Evolutionary conservation across 2,113 vertebrate species (phyloP), one percentile per base, ranked within the genome.

Genomic region (Eurystomus gularis): DNA sequence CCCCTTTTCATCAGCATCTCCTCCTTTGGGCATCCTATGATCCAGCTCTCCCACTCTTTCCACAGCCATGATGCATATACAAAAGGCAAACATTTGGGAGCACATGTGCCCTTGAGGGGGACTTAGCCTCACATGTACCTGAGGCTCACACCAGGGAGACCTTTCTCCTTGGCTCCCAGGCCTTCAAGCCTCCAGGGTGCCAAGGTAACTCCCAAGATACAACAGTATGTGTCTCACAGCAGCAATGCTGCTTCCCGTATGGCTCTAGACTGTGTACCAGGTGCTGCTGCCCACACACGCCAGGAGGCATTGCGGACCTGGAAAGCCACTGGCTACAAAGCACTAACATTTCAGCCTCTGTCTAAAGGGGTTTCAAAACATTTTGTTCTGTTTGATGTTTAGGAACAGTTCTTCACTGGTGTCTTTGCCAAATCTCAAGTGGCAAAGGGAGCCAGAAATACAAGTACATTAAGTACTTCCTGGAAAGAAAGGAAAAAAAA

Each of bases 361-460:
- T 69, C 79, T 57, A 54, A 76, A 52, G n/a, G 55, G 40, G 20
- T 60, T 92, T 73, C 9, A 62, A 92, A 95, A 72, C 54, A 62
- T 76, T 79, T 83, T 52, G 83, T 73, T 84, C 89, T 49, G 49
- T 71, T 9, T 68, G 68, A 72, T 83, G 75, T 88, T 72, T 78
- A 86, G 46, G 42, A 93, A 65, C 35, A 37, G 7, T 60, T 82
- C 64, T 57, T 12, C 33, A 29, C 25, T 76, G 69, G 64, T 3
- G 1, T 49, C 79, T 86, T 82, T 93, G 73, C 81, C 87, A 93
- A 96, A 90, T 81, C 82, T 94, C 86, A 83, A 95, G 90, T 42
- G 88, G 78, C 79, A 77, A 82, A 94, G n/a, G 23, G 55, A 95
- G 82, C 79, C 89, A 90, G 91, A 92, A 93, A 95, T 35, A 92